phyloP scores from a whole-genome alignment of 2,888 invertebrate species.

The Leptopterna dolabrata region DNA sequence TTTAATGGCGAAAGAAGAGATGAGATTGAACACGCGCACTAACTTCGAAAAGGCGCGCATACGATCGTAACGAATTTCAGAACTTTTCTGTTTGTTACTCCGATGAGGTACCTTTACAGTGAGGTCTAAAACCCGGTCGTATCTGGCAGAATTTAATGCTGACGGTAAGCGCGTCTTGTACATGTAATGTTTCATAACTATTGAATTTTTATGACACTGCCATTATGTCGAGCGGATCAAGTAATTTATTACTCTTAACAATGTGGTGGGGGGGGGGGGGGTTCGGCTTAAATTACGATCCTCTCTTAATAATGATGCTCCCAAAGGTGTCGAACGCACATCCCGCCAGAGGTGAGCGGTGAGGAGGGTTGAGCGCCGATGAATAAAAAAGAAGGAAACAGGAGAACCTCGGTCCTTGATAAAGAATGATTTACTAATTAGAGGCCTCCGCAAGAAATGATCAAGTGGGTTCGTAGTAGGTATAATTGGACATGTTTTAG shows the following conservation, averaged over 20 bases:
- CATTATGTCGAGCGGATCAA: background rate
- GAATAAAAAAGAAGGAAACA: background rate
- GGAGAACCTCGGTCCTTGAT: slow-evolving; percentile 24
- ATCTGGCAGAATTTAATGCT: no score
- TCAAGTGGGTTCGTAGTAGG: slow-evolving; percentile 40
- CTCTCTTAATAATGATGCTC: background rate
- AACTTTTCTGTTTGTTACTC: no score
- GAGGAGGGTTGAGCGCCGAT: background rate
- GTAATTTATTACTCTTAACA: background rate
- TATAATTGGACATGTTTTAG: slow-evolving; percentile 53
- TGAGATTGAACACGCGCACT: no score
- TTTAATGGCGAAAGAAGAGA: no score
- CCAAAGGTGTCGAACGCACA: background rate
- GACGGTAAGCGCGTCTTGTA: no score
- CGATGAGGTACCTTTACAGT: no score
- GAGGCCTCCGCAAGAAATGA: slow-evolving; percentile 44
- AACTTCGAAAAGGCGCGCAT: no score
- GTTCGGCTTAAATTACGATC: background rate
- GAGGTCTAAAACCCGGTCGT: no score
- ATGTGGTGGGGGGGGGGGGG: no score
- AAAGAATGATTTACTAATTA: slow-evolving; percentile 54
- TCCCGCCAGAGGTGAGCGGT: background rate
- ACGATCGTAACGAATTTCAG: no score
- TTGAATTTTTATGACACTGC: no score
- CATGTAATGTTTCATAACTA: no score